Conservation (phyloP, 2,888 invertebrate genomes). For the Eugnorisma glareosa region DNA sequence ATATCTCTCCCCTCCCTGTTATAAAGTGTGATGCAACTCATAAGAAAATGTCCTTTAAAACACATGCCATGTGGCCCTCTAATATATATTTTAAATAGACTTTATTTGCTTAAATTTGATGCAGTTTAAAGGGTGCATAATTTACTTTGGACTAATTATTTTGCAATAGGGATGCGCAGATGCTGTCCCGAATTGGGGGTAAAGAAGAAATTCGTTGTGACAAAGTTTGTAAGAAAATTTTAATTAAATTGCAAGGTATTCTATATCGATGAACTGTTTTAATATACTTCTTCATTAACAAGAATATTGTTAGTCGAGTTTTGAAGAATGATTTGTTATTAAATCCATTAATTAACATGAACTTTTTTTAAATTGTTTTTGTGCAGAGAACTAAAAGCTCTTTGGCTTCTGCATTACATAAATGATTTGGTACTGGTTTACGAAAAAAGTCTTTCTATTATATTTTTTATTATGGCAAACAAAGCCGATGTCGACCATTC, state of each 20-base stretch:
- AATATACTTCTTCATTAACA: slow-evolving; percentile 21
- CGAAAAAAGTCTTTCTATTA: neutral
- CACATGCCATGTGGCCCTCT: slow-evolving; percentile 86
- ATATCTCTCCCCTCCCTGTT: slow-evolving; percentile 76
- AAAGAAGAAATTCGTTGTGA: slow-evolving; percentile 78
- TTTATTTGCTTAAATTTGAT: slow-evolving; percentile 88
- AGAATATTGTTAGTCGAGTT: slow-evolving; percentile 1
- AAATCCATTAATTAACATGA: neutral
- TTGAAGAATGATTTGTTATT: slow-evolving; percentile 6
- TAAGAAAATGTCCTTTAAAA: slow-evolving; percentile 84
- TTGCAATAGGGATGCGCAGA: slow-evolving; percentile 88
- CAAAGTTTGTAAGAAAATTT: slow-evolving; percentile 80
- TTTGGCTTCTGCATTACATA: neutral
- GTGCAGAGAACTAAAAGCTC: no score
- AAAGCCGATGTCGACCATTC: no score
- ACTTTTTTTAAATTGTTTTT: neutral
- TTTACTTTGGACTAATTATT: slow-evolving; percentile 89
- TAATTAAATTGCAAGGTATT: slow-evolving; percentile 82
- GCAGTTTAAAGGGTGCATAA: slow-evolving; percentile 90
- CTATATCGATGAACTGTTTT: slow-evolving; percentile 69
- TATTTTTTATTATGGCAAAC: no score
- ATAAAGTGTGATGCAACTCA: slow-evolving; percentile 77
- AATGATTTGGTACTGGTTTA: no score
- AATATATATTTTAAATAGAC: slow-evolving; percentile 83
- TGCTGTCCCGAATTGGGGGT: slow-evolving; percentile 82